phyloP scores from a whole-genome alignment of 2,888 invertebrate genomes.

The Clitarchus hookeri region DNA sequence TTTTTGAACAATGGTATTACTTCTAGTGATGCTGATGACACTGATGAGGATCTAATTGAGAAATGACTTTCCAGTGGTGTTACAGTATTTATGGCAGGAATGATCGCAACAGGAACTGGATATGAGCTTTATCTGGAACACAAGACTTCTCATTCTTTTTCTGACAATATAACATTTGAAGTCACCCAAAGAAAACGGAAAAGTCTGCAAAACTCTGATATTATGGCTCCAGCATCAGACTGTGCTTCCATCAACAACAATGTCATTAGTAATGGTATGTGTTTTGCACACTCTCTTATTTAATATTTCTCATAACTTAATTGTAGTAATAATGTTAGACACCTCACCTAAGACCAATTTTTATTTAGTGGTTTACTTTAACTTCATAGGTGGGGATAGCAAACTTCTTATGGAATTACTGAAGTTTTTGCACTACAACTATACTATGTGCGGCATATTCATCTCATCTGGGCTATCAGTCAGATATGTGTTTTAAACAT shows the following conservation, averaged over 20 bases:
- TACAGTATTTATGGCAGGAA: slow-evolving; percentile 57
- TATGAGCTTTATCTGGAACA: slow-evolving; percentile 66
- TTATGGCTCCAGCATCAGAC: not conserved
- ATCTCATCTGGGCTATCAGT: too few relatives aligned
- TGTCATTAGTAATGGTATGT: slow-evolving; percentile 6
- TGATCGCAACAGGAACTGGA: slow-evolving; percentile 69
- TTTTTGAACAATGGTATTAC: not conserved
- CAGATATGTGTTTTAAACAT: too few relatives aligned
- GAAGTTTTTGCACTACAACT: too few relatives aligned
- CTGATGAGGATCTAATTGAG: not conserved
- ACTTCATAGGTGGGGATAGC: too few relatives aligned
- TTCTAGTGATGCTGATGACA: not conserved
- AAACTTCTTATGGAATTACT: too few relatives aligned
- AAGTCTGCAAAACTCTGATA: not conserved
- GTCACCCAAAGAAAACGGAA: slow-evolving; percentile 28
- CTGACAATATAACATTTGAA: slow-evolving; percentile 37
- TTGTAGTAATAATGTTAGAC: not conserved
- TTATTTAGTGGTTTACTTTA: too few relatives aligned
- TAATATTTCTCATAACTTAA: not conserved
- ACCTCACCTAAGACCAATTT: too few relatives aligned
- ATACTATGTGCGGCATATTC: too few relatives aligned
- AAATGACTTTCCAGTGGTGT: slow-evolving; percentile 56
- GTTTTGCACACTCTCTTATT: not conserved
- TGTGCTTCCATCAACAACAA: not conserved
- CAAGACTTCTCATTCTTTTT: slow-evolving; percentile 43